phyloP scores from a whole-genome alignment of 1,140 invertebrate species.

The Venturia canescens region DNA sequence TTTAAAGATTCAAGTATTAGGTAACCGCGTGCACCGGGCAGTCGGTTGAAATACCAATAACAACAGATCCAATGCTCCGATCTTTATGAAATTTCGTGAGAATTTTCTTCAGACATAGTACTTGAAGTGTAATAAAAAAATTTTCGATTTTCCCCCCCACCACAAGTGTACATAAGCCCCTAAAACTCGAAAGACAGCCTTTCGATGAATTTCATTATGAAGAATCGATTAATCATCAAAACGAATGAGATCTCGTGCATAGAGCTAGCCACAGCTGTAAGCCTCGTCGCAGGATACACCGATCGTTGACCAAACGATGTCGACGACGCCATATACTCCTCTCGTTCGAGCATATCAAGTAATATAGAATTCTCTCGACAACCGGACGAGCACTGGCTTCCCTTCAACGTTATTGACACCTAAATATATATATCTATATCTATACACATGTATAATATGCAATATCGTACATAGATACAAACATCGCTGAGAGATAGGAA shows the following conservation, averaged over 20 bases:
- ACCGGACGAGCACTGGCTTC: background rate
- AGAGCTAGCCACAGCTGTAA: slow-evolving; percentile 10
- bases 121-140: too few relatives aligned
- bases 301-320: slow-evolving; percentile 44
- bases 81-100: too few relatives aligned
- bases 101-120: too few relatives aligned
- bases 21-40: too few relatives aligned
- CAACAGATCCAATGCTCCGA: too few relatives aligned
- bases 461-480: slow-evolving; percentile 14
- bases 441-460: slow-evolving; percentile 3
- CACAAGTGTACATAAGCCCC: too few relatives aligned
- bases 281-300: slow-evolving; percentile 1
- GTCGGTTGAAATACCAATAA: too few relatives aligned
- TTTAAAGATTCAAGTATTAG: too few relatives aligned
- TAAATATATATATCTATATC: background rate
- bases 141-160: too few relatives aligned
- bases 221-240: background rate
- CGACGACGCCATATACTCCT: slow-evolving; percentile 7
- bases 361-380: background rate
- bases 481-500: slow-evolving; percentile 33
- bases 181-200: too few relatives aligned
- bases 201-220: background rate
- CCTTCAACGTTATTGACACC: slow-evolving; percentile 24
- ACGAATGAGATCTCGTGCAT: slow-evolving; percentile 44
- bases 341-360: background rate